Base-by-base conservation (phyloP, 1,140 invertebrate species). In the Teleogryllus occipitalis region DNA sequence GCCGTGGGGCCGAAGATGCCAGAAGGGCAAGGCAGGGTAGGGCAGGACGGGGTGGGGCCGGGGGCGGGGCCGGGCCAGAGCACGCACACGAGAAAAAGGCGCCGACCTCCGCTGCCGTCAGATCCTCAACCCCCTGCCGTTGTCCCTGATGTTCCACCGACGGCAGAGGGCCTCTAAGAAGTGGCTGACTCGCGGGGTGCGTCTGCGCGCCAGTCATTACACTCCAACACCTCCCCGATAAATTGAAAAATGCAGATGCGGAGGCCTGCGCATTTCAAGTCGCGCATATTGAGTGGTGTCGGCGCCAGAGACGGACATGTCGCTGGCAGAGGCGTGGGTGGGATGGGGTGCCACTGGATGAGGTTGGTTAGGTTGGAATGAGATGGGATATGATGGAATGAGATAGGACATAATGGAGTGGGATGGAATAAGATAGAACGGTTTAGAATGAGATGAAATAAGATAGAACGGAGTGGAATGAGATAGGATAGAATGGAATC, bases 231-330 rank as follows among this genome's bases (percentile, higher is more conserved):
- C 54, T 65, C 54, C 27, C 54, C 54, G 54, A 65, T 65, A 65
- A 65, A 65, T 65, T 65, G 54, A 65, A 65, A 65, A 65, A 65
- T 65, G 54, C 54, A 65, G 54, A 65, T 65, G 54, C 54, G 54
- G 54, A 14, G 10, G 18, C 54, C 54, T 18, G 18, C 54, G 54
- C 54, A 65, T 65, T 65, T 65, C 54, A 65, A 18, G 10, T 65
- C 54, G 18, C 10, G 54, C 54, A 65, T 65, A 7, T 65, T 65
- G 54, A 65, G 18, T 18, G 18, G 54, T 14, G 54, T 65, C 54
- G 54, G 10, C 54, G 54, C 2, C 54, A 65, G 10, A 65, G 54
- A 65, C 54, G 18, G 54, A 18, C 54, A 65, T 65, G 27, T 39
- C 27, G 27, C 27, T 39, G 27, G 27, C 27, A 39, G 27, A 14